Base-by-base conservation (phyloP, 2,113 vertebrate genomes). In the Amia ocellicauda region DNA sequence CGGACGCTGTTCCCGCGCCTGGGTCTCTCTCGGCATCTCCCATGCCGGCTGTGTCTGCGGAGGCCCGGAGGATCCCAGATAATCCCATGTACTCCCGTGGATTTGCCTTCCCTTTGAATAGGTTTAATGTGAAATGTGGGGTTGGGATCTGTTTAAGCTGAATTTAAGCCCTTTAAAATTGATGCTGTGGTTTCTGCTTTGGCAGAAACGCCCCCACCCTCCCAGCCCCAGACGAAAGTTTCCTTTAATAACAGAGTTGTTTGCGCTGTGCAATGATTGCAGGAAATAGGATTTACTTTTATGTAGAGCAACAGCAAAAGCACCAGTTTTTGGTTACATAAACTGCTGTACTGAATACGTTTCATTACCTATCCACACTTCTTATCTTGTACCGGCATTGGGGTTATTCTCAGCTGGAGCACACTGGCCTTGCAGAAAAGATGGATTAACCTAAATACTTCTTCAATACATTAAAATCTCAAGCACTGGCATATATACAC, bases 391-490 rank as follows among this genome's bases (percentile, higher is more conserved):
- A 49, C 11, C 19, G 55, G 28, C 64, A 56, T 66, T 73, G 64
- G 67, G 52, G 56, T 42, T 69, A 63, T 11, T 69, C 57, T 26
- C 64, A 60, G 71, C 63, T 61, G 61, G 51, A 28, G 62, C 42
- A 26, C 53, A 58, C 31, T 55, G 57, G 53, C 64, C 70, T 65
- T 67, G 68, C 53, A 56, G 50, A 63, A 64, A 45, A 26, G 63
- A 66, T 65, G 66, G 74, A 73, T 73, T 73, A 69, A 69, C 71
- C 71, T 70, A 54, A 63, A 76, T 76, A 60, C 70, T 69, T 66
- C 43, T 55, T 59, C 62, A 66, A 69, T 58, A 49, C 22, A 60
- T 53, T 62, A 69, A n/a, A 73, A 64, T 65, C 68, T 60, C 66
- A 60, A 53, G 20, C 70, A 67, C 50, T 64, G 51, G 22, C 59